phyloP scores from a whole-genome alignment of 2,797 vertebrate species.

The Amniataba percoides region DNA sequence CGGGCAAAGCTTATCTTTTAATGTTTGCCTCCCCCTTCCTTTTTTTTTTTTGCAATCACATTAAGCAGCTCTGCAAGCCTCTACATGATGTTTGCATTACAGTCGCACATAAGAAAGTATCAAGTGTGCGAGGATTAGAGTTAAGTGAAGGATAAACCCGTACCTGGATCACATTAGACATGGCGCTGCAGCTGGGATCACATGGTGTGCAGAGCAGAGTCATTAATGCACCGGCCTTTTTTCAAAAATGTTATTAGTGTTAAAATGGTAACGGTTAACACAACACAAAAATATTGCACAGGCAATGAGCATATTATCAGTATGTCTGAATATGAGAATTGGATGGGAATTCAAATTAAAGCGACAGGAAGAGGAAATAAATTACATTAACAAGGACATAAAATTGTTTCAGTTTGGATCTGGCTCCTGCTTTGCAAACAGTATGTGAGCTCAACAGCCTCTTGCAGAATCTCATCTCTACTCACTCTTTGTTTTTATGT shows the following conservation, averaged over 20 bases:
- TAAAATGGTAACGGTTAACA: conserved; percentile 26
- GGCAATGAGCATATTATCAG: conserved; percentile 6
- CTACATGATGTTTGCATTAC: conserved; percentile 78
- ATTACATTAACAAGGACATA: background rate
- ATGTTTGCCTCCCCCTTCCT: conserved; percentile 55
- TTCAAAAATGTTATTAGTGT: no score
- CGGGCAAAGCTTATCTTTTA: conserved; percentile 75
- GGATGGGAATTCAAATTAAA: background rate
- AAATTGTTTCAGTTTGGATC: background rate
- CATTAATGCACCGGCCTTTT: conserved; percentile 54
- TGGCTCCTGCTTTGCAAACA: background rate
- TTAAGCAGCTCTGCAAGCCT: conserved; percentile 67
- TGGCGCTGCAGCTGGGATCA: conserved; percentile 58
- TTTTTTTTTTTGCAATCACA: conserved; percentile 61
- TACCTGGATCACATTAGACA: conserved; percentile 78
- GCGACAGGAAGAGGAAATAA: background rate
- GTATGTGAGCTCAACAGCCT: background rate
- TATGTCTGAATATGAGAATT: background rate
- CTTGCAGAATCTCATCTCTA: background rate
- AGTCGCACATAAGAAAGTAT: conserved; percentile 62
- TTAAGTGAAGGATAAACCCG: conserved; percentile 64
- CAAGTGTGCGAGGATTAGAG: conserved; percentile 68
- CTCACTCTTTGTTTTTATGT: background rate
- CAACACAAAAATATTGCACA: conserved; percentile 22
- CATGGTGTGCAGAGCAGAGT: conserved; percentile 39